phyloP scores from a whole-genome alignment of 2,888 invertebrate species.

The Agrochola circellaris region DNA sequence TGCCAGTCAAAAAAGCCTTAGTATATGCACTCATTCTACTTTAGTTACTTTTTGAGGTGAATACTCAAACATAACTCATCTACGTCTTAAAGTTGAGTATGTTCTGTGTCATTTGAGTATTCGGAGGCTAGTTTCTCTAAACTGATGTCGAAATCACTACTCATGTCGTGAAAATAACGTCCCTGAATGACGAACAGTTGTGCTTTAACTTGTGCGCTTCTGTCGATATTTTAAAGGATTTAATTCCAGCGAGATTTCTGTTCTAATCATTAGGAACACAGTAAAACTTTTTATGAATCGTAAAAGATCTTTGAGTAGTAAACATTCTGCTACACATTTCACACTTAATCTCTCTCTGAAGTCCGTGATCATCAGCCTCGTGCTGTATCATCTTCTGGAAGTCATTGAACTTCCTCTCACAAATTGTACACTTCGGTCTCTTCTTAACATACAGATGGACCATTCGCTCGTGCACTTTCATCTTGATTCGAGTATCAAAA shows the following conservation, averaged over 20 bases:
- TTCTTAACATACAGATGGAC: constrained; percentile 76
- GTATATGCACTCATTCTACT: background rate
- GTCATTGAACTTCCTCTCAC: constrained; percentile 70
- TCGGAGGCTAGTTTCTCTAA: background rate
- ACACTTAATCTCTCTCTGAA: constrained; percentile 65
- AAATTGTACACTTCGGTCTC: constrained; percentile 77
- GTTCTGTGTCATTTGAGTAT: background rate
- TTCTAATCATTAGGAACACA: constrained; percentile 38
- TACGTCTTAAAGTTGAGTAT: no score
- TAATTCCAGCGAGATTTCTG: background rate
- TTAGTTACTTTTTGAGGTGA: background rate
- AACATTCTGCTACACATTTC: constrained; percentile 68
- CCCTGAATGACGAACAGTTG: background rate
- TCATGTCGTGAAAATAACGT: background rate
- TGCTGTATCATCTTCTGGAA: constrained; percentile 65
- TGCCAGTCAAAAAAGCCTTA: background rate
- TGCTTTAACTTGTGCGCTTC: background rate
- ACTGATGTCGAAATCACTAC: background rate
- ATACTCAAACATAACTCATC: background rate
- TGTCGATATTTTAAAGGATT: background rate
- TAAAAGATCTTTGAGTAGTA: constrained; percentile 37
- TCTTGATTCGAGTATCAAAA: constrained; percentile 83
- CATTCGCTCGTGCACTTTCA: constrained; percentile 82
- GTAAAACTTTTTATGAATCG: constrained; percentile 44
- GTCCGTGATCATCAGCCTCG: constrained; percentile 59